Base-by-base conservation (phyloP, 2,888 invertebrate species). In the Cheilosia variabilis region DNA sequence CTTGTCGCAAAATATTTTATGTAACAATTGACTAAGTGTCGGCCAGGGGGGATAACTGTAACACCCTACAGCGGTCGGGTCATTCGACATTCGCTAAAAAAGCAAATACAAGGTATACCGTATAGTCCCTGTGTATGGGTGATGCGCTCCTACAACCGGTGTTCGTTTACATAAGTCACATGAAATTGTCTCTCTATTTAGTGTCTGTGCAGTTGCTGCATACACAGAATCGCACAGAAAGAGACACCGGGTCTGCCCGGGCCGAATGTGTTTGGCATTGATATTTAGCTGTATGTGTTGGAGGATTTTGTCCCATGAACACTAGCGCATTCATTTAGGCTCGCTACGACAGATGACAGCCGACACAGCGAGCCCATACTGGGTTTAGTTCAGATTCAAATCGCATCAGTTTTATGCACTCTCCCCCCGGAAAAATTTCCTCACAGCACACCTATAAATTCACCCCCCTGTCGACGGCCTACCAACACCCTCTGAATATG, bases 191-290 rank as follows among this genome's bases (percentile, higher is more conserved):
- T 77, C 77, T 77, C 55, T 83, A 66, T 66, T 83, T 68, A 72
- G 66, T 77, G 60, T 17, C 55, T 72, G 82, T 78, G 66, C 71
- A 82, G 68, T 50, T 47, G 62, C 66, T 52, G 86, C 86, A 84
- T 55, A 78, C 55, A 66, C 47, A 57, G 37, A 55, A 58, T 52
- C 75, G 79, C 80, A 86, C 50, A 62, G 27, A 57, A 76, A 76
- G 81, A 86, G 86, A 86, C 86, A 86, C 86, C 76, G 86, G 81
- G 86, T 86, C 86, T 86, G 72, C 76, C 72, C 72, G 72, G 81
- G 81, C 76, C 37, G 41, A 75, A 63, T 62, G 79, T 83, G 63
- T 68, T 71, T 66, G 82, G 22, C 57, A 57, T 58, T 60, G 34
- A 73, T 78, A 19, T 71, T 55, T 45, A 17, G 31, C 22, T 55